phyloP scores from a whole-genome alignment of 2,797 vertebrate genomes.

The Phrynocephalus guinanensis region DNA sequence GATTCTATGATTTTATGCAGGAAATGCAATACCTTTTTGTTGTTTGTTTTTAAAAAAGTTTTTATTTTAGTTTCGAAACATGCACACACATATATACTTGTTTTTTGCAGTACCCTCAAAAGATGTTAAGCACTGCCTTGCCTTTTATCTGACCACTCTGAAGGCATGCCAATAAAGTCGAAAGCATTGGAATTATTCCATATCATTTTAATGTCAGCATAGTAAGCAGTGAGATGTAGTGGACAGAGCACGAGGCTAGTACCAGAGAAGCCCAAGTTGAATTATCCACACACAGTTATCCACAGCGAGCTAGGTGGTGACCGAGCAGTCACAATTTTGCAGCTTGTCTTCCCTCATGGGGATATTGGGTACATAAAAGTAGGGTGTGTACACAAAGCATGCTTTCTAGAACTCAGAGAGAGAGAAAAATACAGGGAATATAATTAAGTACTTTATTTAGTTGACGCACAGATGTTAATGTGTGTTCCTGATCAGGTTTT shows the following conservation, averaged over 20 bases:
- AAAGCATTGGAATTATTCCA: neutral
- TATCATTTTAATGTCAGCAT: neutral
- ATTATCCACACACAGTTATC: too few relatives aligned
- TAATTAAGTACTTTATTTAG: neutral
- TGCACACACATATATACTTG: too few relatives aligned
- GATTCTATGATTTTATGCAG: too few relatives aligned
- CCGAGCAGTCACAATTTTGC: neutral
- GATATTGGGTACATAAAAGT: neutral
- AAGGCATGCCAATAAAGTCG: neutral
- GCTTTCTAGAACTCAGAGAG: neutral
- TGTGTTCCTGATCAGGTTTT: neutral
- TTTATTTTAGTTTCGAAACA: too few relatives aligned
- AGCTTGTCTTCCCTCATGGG: neutral
- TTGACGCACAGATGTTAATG: neutral
- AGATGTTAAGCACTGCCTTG: neutral
- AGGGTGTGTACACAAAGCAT: neutral
- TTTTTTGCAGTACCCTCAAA: too few relatives aligned
- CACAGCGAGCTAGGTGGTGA: too few relatives aligned
- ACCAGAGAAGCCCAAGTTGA: neutral
- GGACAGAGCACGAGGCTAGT: neutral
- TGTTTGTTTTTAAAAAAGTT: neutral
- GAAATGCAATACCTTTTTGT: neutral
- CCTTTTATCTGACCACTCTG: neutral
- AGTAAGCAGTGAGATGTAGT: neutral
- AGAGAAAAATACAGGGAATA: neutral